A percentile compares a stretch with the other conserved stretches of the same genome.
Evolutionary conservation across 2,888 invertebrate genomes (phyloP).

Genomic region (Caenorhabditis becei): DNA sequence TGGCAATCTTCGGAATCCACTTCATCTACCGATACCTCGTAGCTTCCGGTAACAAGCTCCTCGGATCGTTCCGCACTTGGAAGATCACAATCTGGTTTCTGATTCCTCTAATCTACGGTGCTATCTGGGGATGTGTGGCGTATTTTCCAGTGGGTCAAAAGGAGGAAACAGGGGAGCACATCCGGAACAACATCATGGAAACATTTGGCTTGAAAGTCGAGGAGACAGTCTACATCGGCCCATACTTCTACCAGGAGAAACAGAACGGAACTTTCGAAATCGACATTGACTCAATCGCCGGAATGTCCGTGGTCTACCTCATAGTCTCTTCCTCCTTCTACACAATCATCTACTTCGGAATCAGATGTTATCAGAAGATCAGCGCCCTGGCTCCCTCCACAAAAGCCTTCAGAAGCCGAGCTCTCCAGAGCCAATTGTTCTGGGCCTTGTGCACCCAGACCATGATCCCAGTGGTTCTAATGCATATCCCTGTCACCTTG

Average conservation of each 20-base stretch:
- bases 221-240: slow-evolving; percentile 37
- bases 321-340: slow-evolving; percentile 32
- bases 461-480: slow-evolving; percentile 37
- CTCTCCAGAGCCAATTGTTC: slow-evolving; percentile 40
- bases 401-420: slow-evolving; percentile 9
- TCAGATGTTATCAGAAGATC: slow-evolving; percentile 41
- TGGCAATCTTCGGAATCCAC: slow-evolving; percentile 45
- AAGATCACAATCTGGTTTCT: slow-evolving; percentile 12
- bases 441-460: slow-evolving; percentile 50
- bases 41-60: slow-evolving; percentile 16
- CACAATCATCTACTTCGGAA: slow-evolving; percentile 35
- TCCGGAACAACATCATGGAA: slow-evolving; percentile 36
- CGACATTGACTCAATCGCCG: slow-evolving; percentile 19
- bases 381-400: slow-evolving; percentile 26
- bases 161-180: slow-evolving; percentile 31
- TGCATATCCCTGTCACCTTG: slow-evolving; percentile 32
- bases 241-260: slow-evolving; percentile 39
- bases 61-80: slow-evolving; percentile 6
- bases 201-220: slow-evolving; percentile 28
- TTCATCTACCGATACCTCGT: slow-evolving; percentile 48
- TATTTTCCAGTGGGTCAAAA: slow-evolving; percentile 34
- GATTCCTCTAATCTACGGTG: slow-evolving; percentile 16
- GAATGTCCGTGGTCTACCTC: slow-evolving; percentile 26
- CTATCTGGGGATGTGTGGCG: slow-evolving; percentile 31
- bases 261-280: slow-evolving; percentile 10